phyloP scores from a whole-genome alignment of 1,140 invertebrate genomes.

The Aphidius ervi region DNA sequence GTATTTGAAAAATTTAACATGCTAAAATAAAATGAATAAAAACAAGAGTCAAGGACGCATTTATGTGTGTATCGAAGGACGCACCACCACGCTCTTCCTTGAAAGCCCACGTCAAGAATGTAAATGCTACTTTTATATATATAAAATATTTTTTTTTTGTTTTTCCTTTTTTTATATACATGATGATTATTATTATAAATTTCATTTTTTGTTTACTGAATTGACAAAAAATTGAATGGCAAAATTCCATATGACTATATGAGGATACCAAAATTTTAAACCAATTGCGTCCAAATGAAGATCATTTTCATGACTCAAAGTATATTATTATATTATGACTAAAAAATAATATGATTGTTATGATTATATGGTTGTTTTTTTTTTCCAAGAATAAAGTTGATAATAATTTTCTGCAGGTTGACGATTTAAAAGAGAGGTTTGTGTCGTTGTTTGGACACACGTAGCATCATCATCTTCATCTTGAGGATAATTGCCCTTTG shows the following conservation, averaged over 20 bases:
- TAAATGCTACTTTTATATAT: conserved; percentile 24
- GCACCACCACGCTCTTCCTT: conserved; percentile 12
- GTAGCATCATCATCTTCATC: too few species aligned
- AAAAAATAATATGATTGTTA: too few species aligned
- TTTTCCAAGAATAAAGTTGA: too few species aligned
- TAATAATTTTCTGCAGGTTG: too few species aligned
- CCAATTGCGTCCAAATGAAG: background rate
- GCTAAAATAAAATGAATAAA: background rate
- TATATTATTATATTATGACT: too few species aligned
- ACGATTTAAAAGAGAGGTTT: too few species aligned
- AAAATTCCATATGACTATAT: background rate
- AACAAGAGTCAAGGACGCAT: conserved; percentile 20
- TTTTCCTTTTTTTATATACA: background rate
- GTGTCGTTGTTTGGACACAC: too few species aligned
- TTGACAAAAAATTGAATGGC: background rate
- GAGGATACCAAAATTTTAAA: background rate
- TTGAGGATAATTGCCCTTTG: too few species aligned
- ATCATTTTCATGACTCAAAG: conserved; percentile 2
- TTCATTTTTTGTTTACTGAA: background rate
- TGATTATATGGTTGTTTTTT: too few species aligned
- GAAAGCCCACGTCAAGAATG: conserved; percentile 18
- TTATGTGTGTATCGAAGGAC: conserved; percentile 19
- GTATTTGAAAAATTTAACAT: conserved; percentile 21
- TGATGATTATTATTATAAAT: background rate
- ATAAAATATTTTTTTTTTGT: conserved; percentile 15